Evolutionary conservation across 2,888 invertebrate genomes (phyloP).

Genomic region (Drosophila mettleri): DNA sequence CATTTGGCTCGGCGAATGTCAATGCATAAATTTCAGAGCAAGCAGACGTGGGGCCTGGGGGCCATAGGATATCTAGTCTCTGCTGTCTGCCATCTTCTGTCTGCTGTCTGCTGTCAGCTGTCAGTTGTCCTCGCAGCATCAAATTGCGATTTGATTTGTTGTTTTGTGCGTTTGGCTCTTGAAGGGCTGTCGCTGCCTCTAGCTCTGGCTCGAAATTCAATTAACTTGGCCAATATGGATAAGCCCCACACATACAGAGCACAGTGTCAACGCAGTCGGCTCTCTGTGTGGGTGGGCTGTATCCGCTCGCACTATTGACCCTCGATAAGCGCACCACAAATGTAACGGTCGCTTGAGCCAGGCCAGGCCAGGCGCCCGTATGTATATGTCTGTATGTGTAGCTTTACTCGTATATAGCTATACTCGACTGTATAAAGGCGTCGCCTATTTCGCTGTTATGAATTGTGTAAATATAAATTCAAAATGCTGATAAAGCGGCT

Average conservation of each 20-base stretch:
- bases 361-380: no score
- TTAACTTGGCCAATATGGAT: conserved; percentile 54
- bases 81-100: background rate
- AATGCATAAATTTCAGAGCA: conserved; percentile 30
- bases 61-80: background rate
- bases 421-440: conserved; percentile 10
- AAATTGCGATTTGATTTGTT: conserved; percentile 29
- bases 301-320: conserved; percentile 35
- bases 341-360: conserved; percentile 66
- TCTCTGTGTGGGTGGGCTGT: background rate
- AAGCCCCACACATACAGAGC: conserved; percentile 23
- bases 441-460: conserved; percentile 58
- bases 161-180: conserved; percentile 17
- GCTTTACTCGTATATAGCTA: conserved; percentile 23
- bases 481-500: conserved; percentile 71
- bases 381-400: background rate
- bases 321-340: conserved; percentile 49
- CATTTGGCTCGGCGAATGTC: background rate
- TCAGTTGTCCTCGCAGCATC: conserved; percentile 5
- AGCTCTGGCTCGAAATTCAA: conserved; percentile 55
- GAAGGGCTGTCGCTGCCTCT: conserved; percentile 6
- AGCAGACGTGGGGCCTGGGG: background rate
- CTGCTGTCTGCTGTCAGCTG: background rate
- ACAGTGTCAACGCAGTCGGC: background rate
- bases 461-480: conserved; percentile 70